Evolutionary conservation across 92 coral and sea anemone species (phyloP).

Genomic region (Parazoanthus atlanticus): DNA sequence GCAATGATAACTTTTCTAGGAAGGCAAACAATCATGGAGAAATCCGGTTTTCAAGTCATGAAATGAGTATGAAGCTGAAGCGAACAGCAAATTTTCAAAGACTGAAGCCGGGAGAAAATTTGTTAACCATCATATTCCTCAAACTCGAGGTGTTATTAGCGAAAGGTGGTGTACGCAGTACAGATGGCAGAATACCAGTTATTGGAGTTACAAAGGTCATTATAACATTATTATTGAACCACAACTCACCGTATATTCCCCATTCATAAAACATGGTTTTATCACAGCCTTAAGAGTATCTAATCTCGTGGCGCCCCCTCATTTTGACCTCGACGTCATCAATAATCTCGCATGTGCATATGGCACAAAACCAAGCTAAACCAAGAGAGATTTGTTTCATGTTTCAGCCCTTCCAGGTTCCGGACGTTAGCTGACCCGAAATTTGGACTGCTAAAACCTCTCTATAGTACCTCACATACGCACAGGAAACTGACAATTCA

Average conservation of each 20-base stretch:
- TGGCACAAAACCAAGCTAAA: slow-evolving; percentile 10
- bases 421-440: slow-evolving; percentile 1
- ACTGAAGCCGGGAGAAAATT: not conserved
- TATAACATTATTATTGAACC: not conserved
- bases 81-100: slow-evolving; percentile 15
- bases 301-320: not conserved
- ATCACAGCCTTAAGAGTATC: not conserved
- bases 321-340: not conserved
- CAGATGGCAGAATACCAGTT: slow-evolving; percentile 33
- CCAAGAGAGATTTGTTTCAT: slow-evolving; percentile 15
- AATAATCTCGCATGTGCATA: not conserved
- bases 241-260: slow-evolving; percentile 30
- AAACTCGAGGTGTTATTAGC: not conserved
- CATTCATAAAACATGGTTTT: slow-evolving; percentile 19
- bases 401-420: slow-evolving; percentile 28
- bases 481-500: not conserved
- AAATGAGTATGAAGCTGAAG: slow-evolving; percentile 23
- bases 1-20: slow-evolving; percentile 12
- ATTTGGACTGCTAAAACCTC: not conserved
- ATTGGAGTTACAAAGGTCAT: not conserved
- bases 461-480: not conserved
- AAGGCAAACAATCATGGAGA: slow-evolving; percentile 15
- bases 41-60: slow-evolving; percentile 29
- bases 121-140: not conserved
- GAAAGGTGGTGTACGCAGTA: not conserved